phyloP scores from a whole-genome alignment of 2,888 invertebrate species.

The Drosophila testacea region DNA sequence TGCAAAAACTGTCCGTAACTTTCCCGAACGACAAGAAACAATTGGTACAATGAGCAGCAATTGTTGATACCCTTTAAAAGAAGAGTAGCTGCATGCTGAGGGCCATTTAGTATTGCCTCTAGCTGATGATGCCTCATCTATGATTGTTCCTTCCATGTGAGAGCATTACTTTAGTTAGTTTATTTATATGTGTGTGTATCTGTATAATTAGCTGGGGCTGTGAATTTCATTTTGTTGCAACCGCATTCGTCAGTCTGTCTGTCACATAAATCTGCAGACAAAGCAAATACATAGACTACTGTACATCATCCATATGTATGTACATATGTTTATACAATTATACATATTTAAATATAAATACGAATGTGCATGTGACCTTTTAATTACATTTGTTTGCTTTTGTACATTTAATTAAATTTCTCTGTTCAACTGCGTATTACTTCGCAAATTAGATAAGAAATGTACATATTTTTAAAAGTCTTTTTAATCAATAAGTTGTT shows the following conservation, averaged over 20 bases:
- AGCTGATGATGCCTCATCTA: background rate
- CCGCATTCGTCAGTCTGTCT: conserved; percentile 13
- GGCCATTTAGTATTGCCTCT: background rate
- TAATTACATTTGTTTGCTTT: conserved; percentile 6
- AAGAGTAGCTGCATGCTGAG: conserved; percentile 8
- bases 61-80: conserved; percentile 55
- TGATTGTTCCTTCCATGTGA: conserved; percentile 3
- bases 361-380: background rate
- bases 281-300: conserved; percentile 13
- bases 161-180: conserved; percentile 24
- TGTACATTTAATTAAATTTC: conserved; percentile 21
- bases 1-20: conserved; percentile 43
- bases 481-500: background rate
- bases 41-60: conserved; percentile 54
- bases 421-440: conserved; percentile 1
- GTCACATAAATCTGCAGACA: conserved; percentile 35
- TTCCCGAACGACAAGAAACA: conserved; percentile 45
- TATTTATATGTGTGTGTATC: conserved; percentile 1
- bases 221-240: conserved; percentile 48
- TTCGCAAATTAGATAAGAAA: conserved; percentile 7
- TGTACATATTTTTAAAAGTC: background rate
- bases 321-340: background rate
- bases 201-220: conserved; percentile 47
- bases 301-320: conserved; percentile 30
- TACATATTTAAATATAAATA: conserved; percentile 16